These are phyloP conservation scores for Varanus komodoensis DNA, from an alignment of 2,113 vertebrate genomes.

Conservation along the genomic window DNA sequence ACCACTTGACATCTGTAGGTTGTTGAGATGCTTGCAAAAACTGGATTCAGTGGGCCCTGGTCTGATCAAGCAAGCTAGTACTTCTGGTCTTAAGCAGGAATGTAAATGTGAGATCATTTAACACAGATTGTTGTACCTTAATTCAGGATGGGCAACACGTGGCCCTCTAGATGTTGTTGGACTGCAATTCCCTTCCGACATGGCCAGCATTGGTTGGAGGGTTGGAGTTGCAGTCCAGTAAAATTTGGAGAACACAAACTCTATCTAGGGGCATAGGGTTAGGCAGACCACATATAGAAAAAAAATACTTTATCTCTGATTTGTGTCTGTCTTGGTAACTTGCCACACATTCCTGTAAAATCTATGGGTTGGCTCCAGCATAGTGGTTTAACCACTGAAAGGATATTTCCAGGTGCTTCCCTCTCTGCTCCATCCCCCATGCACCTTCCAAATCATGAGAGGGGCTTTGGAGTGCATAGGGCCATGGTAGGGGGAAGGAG, in stretches of 20 bases:
- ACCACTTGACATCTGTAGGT: background rate
- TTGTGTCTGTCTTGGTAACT: background rate
- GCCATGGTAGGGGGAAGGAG: too few relatives aligned
- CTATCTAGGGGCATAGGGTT: background rate
- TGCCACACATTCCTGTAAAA: background rate
- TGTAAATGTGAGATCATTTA: background rate
- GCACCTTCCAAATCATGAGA: too few relatives aligned
- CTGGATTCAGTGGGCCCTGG: background rate
- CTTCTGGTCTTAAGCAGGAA: background rate
- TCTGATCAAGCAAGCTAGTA: background rate
- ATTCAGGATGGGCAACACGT: background rate
- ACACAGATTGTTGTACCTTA: background rate
- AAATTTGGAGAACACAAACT: too few relatives aligned
- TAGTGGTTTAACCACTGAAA: too few relatives aligned
- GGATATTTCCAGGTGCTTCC: too few relatives aligned
- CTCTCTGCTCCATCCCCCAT: too few relatives aligned
- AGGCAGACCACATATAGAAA: background rate
- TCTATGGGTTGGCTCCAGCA: background rate
- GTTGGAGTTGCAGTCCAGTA: too few relatives aligned
- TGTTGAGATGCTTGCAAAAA: background rate
- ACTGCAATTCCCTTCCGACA: too few relatives aligned
- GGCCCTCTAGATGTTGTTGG: too few relatives aligned
- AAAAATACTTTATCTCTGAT: background rate
- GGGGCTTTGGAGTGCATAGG: too few relatives aligned
- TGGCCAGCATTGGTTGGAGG: too few relatives aligned